These are phyloP conservation scores for Cryptocheilus praepositus DNA, from an alignment of 2,888 invertebrate species.

Conservation along the genomic window DNA sequence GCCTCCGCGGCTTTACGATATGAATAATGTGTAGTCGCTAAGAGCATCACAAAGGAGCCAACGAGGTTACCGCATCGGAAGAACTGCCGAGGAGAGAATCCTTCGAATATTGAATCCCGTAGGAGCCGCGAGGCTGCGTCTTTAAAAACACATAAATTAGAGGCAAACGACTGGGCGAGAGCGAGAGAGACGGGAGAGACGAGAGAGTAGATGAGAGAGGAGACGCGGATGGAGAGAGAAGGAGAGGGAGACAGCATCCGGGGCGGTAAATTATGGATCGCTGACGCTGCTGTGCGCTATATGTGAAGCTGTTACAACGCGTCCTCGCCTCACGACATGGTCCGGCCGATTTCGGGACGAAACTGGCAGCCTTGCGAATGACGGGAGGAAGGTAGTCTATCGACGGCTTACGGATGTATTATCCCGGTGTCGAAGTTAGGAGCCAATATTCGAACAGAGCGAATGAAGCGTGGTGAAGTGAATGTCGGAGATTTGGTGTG, in stretches of 20 bases:
- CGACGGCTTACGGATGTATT: too few species aligned
- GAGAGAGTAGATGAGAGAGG: background rate
- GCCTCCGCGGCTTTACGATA: constrained; percentile 15
- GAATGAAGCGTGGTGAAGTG: too few species aligned
- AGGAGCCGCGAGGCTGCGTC: constrained; percentile 60
- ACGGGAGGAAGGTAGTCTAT: too few species aligned
- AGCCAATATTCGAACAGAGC: too few species aligned
- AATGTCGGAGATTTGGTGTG: too few species aligned
- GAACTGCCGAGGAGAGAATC: constrained; percentile 18
- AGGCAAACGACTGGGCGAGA: constrained; percentile 65
- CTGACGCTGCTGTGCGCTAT: constrained; percentile 55
- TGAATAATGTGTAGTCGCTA: constrained; percentile 11
- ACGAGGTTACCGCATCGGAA: constrained; percentile 34
- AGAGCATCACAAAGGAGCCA: constrained; percentile 13
- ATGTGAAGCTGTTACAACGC: constrained; percentile 30
- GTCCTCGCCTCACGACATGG: constrained; percentile 40
- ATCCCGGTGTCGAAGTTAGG: too few species aligned
- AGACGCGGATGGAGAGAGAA: background rate
- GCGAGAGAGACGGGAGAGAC: constrained; percentile 21
- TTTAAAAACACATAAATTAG: constrained; percentile 75
- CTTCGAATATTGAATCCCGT: constrained; percentile 67
- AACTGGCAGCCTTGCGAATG: background rate
- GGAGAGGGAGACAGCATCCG: constrained; percentile 60
- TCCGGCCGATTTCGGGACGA: constrained; percentile 2
- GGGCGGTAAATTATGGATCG: constrained; percentile 72